Evolutionary conservation across 2,113 vertebrate genomes (phyloP).

Genomic region (Mus spicilegus): DNA sequence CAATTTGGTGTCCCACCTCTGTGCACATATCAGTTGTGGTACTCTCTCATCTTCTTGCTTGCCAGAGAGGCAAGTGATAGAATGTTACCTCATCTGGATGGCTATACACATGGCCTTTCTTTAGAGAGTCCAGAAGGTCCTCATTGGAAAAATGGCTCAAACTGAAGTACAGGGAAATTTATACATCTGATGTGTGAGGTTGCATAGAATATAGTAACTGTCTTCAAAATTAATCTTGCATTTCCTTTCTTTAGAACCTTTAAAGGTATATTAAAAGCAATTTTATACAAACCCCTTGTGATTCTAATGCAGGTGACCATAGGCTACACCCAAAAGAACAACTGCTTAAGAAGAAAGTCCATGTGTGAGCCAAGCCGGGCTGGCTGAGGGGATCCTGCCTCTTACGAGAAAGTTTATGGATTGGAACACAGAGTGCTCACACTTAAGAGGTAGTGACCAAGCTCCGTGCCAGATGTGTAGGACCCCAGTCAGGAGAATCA

Average conservation of each 20-base stretch:
- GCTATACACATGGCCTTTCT: neutral
- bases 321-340: neutral
- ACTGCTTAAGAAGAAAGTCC: neutral
- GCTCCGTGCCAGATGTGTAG: no score
- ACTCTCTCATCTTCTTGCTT: neutral
- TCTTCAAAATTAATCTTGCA: slow-evolving; percentile 12
- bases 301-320: neutral
- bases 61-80: neutral
- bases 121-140: neutral
- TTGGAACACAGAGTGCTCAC: neutral
- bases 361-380: neutral
- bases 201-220: neutral
- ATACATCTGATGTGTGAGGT: slow-evolving; percentile 3
- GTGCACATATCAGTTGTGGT: neutral
- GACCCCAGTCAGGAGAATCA: neutral
- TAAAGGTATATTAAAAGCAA: neutral
- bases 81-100: neutral
- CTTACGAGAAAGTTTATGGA: neutral
- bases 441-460: neutral
- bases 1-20: neutral
- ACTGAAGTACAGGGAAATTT: neutral
- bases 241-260: slow-evolving; percentile 22
- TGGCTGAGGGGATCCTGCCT: neutral
- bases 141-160: slow-evolving; percentile 46
- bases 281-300: slow-evolving; percentile 7